Base-by-base conservation (phyloP, 2,797 vertebrate species). In the Periophthalmus magnuspinnatus region DNA sequence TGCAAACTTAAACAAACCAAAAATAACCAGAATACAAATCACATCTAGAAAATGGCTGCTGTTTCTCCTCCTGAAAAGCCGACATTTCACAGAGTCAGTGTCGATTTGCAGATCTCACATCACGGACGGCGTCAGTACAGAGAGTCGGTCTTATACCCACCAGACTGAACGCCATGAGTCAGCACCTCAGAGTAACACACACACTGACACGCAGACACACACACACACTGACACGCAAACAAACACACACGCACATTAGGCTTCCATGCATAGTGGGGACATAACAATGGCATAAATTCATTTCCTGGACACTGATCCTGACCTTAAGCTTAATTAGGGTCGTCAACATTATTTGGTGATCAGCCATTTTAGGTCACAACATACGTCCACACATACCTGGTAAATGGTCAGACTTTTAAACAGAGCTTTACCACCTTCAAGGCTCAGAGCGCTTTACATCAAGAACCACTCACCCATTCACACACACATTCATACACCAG, bases 101-200 rank as follows among this genome's bases (percentile, higher is more conserved):
- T 72, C 75, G 65, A 77, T 89, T 81, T 81, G 74, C 63, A 74
- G 79, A 77, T 84, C 78, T 72, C 85, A 84, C 84, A 79, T 81
- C 77, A 75, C 32, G 47, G 63, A 32, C 33, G 67, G 69, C 74
- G 75, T 82, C 52, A 11, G 71, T 54, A 75, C 72, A 73, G 68
- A 48, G 62, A 81, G 22, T 6, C 71, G 33, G 60, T 71, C 67
- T 38, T 69, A 73, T 77, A 73, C 82, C 81, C 82, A 74, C 67
- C 74, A 75, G 81, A 78, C 68, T 75, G 59, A 82, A 83, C 69
- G n/a, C 59, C 67, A 72, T 91, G 88, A 92, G 75, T 90, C 86
- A 90, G 78, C 83, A 87, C 79, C 81, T 82, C 75, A 11, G 11
- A 75, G 75, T 78, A 81, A 88, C 83, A 79, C 71, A 79, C 71